phyloP scores from a whole-genome alignment of 2,888 invertebrate genomes.

The Drosophila kuntzei region DNA sequence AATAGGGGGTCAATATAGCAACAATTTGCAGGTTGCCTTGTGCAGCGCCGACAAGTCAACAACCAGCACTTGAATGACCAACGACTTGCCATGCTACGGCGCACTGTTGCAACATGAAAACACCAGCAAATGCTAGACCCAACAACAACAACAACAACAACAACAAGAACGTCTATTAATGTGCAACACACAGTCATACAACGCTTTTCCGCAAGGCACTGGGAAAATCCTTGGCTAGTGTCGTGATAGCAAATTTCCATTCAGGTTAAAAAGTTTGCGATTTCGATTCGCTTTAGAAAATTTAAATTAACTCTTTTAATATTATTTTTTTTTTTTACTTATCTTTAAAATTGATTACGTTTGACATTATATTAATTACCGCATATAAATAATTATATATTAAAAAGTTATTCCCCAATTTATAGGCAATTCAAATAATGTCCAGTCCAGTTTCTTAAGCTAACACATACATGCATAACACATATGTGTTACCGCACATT shows the following conservation, averaged over 20 bases:
- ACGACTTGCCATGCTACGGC: conserved; percentile 55
- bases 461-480: conserved; percentile 6
- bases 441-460: conserved; percentile 1
- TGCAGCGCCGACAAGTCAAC: conserved; percentile 72
- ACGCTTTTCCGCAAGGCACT: conserved; percentile 17
- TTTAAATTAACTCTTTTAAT: conserved; percentile 13
- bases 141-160: conserved; percentile 33
- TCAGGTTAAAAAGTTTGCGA: conserved; percentile 36
- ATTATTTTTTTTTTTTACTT: background rate
- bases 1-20: conserved; percentile 73
- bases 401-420: background rate
- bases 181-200: conserved; percentile 44
- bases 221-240: conserved; percentile 83
- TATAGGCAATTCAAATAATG: background rate
- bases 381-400: background rate
- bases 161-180: conserved; percentile 46
- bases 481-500: background rate
- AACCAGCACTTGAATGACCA: conserved; percentile 74
- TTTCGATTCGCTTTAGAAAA: conserved; percentile 6
- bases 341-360: background rate
- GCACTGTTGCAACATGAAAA: conserved; percentile 74
- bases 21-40: conserved; percentile 71
- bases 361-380: background rate
- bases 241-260: conserved; percentile 66
- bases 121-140: conserved; percentile 36